A percentile compares a stretch with the other conserved stretches of the same genome.
Evolutionary conservation across 2,113 vertebrate species (phyloP).

Genomic region (Carassius gibelio): DNA sequence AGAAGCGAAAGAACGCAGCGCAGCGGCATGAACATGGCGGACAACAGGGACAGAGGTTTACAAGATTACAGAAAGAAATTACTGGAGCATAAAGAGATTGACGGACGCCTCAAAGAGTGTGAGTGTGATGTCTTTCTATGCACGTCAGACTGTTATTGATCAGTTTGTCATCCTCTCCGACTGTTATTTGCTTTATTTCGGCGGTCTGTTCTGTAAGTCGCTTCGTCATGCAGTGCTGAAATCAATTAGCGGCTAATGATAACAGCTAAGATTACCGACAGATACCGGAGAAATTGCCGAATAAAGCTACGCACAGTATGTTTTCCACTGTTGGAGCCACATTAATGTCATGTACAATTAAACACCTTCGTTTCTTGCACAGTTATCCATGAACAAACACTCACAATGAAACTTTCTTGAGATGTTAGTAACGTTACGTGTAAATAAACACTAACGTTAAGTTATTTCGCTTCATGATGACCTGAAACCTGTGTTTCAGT

Average conservation of each 20-base stretch:
- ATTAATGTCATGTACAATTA: neutral
- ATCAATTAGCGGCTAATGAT: neutral
- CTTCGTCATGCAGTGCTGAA: conserved; percentile 81
- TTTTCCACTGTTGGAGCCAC: neutral
- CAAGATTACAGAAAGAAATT: conserved; percentile 97
- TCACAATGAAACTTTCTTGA: neutral
- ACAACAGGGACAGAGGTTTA: conserved; percentile 90
- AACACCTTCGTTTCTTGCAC: neutral
- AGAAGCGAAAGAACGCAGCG: neutral
- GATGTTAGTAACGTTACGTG: neutral
- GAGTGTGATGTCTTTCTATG: conserved; percentile 53
- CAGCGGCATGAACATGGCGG: conserved; percentile 84
- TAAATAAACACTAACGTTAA: no score
- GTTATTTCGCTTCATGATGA: neutral
- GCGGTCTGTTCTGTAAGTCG: conserved; percentile 68
- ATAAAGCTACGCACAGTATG: neutral
- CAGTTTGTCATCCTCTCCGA: neutral
- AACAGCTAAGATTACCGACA: neutral
- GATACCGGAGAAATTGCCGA: no score
- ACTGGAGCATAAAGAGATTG: conserved; percentile 97
- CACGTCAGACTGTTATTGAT: no score
- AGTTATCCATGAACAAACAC: neutral
- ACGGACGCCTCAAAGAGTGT: conserved; percentile 94
- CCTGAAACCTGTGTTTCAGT: conserved; percentile 72
- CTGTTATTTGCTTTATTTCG: conserved; percentile 4